A percentile compares a stretch with the other conserved stretches of the same genome.
Conservation (phyloP, 2,797 vertebrate genomes). For the Sphenodon punctatus region DNA sequence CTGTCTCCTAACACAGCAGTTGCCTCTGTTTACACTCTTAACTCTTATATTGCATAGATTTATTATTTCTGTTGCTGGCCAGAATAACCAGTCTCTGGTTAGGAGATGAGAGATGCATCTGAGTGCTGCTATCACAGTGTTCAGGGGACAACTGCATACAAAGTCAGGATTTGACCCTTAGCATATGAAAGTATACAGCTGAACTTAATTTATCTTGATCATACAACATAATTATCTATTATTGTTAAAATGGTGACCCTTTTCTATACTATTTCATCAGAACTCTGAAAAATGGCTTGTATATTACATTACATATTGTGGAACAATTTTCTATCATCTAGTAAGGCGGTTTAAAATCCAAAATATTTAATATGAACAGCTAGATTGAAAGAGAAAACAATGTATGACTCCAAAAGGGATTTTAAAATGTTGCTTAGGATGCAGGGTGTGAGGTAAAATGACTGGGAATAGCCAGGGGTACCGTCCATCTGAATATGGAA, state of each 20-base stretch:
- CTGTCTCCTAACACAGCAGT: background rate
- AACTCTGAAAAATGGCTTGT: slow-evolving; percentile 66
- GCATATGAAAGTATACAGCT: slow-evolving; percentile 35
- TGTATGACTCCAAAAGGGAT: slow-evolving; percentile 22
- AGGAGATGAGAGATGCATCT: background rate
- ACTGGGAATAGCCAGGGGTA: background rate
- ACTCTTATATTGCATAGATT: background rate
- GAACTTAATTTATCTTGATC: slow-evolving; percentile 55
- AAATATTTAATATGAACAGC: slow-evolving; percentile 14
- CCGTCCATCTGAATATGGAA: background rate
- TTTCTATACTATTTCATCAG: slow-evolving; percentile 48
- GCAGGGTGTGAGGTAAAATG: background rate
- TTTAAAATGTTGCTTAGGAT: slow-evolving; percentile 36
- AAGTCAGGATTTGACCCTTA: slow-evolving; percentile 48
- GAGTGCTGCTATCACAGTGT: background rate
- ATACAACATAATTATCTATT: slow-evolving; percentile 5
- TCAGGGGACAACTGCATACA: slow-evolving; percentile 13
- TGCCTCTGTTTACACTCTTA: background rate
- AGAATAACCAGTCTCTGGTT: slow-evolving; percentile 5
- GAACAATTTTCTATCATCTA: slow-evolving; percentile 43
- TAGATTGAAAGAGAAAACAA: slow-evolving; percentile 20
- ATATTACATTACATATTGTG: slow-evolving; percentile 47
- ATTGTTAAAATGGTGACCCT: slow-evolving; percentile 36
- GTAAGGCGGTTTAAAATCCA: background rate
- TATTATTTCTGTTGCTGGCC: background rate